Conservation (phyloP, 2,888 invertebrate species). For the Drosophila ustulata region DNA sequence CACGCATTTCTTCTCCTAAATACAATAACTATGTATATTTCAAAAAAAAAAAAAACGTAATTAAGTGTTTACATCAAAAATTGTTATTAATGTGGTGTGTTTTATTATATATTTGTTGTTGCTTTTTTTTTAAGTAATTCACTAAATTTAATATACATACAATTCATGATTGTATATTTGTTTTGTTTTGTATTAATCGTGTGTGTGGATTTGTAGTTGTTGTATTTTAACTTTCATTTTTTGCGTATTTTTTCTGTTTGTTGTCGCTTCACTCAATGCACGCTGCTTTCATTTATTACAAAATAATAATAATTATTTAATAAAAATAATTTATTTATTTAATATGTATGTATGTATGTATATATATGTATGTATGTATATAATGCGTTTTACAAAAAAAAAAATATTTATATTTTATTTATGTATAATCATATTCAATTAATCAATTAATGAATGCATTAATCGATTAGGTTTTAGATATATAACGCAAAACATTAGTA, state of each 20-base stretch:
- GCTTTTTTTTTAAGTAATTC: conserved; percentile 50
- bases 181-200: conserved; percentile 11
- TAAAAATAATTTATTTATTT: conserved; percentile 81
- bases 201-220: conserved; percentile 11
- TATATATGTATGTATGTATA: conserved; percentile 57
- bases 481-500: conserved; percentile 43
- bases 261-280: conserved; percentile 41
- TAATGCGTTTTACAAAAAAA: conserved; percentile 60
- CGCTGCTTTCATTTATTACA: conserved; percentile 61
- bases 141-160: conserved; percentile 59
- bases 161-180: conserved; percentile 51
- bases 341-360: conserved; percentile 41
- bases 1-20: conserved; percentile 15
- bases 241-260: conserved; percentile 10
- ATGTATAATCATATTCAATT: conserved; percentile 27
- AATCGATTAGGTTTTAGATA: conserved; percentile 44
- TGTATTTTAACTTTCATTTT: conserved; percentile 29
- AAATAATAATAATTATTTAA: conserved; percentile 74
- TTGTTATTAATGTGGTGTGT: conserved; percentile 33
- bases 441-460: conserved; percentile 24
- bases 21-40: conserved; percentile 18
- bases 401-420: conserved; percentile 21
- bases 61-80: conserved; percentile 50
- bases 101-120: conserved; percentile 19
- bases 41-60: conserved; percentile 22